These are phyloP conservation scores for Gadopsis bispinosus DNA, from an alignment of 2,797 vertebrate species.

Conservation along the genomic window DNA sequence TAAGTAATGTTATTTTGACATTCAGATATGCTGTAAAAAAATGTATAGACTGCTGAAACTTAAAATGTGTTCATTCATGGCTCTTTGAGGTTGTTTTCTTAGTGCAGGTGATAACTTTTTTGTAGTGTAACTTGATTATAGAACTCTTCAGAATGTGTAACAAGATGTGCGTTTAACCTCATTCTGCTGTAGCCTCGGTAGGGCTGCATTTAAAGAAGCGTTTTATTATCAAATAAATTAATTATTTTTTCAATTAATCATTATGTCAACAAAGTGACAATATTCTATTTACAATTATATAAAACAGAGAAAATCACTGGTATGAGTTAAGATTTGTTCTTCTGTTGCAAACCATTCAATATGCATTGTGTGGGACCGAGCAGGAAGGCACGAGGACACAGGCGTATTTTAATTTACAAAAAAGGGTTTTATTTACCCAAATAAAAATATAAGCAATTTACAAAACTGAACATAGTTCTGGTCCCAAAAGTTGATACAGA, in stretches of 20 bases:
- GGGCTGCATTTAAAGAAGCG: background rate
- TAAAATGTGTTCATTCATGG: background rate
- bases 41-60: background rate
- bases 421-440: too few relatives aligned
- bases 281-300: background rate
- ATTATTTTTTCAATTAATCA: background rate
- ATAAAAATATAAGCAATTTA: too few relatives aligned
- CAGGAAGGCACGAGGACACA: too few relatives aligned
- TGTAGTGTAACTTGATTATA: background rate
- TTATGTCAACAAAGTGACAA: background rate
- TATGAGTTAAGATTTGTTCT: background rate
- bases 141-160: background rate
- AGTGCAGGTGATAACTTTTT: background rate
- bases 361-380: background rate
- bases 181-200: background rate
- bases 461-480: too few relatives aligned
- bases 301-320: background rate
- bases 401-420: too few relatives aligned
- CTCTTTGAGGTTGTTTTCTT: background rate
- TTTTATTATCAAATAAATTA: background rate
- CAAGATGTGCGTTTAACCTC: background rate
- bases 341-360: background rate
- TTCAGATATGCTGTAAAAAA: background rate
- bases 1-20: background rate
- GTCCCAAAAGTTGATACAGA: too few relatives aligned